Percentiles rank a stretch among this genome's conserved stretches.
phyloP scores from a whole-genome alignment of 2,888 invertebrate genomes.

The Synergus laeviventris region DNA sequence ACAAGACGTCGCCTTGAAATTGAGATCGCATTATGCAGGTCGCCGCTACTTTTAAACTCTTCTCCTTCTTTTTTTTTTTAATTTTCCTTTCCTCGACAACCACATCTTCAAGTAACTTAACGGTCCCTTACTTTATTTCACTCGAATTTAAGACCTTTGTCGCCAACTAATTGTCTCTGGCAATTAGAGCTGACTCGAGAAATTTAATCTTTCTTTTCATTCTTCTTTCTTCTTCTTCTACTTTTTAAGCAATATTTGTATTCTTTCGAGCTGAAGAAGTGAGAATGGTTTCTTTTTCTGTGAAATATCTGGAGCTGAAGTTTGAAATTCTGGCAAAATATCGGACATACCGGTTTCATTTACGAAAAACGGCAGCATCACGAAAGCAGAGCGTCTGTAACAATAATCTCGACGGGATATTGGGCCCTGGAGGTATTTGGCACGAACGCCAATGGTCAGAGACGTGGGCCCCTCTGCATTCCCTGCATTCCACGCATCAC shows the following conservation, averaged over 20 bases:
- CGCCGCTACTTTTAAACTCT: conserved; percentile 48
- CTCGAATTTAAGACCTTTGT: too few relatives aligned
- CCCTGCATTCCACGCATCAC: conserved; percentile 59
- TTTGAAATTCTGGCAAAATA: conserved; percentile 31
- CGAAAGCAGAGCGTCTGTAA: conserved; percentile 37
- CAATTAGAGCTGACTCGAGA: background rate
- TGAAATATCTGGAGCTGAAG: background rate
- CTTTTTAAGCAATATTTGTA: too few relatives aligned
- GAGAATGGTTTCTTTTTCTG: background rate
- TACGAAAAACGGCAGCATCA: conserved; percentile 36
- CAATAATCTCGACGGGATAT: conserved; percentile 46
- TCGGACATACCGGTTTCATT: conserved; percentile 31
- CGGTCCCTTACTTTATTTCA: background rate
- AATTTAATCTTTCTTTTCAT: too few relatives aligned
- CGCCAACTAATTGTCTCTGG: background rate
- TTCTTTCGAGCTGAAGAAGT: background rate
- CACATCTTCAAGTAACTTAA: background rate
- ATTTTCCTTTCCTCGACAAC: background rate
- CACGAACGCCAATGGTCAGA: conserved; percentile 50
- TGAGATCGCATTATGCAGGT: conserved; percentile 58
- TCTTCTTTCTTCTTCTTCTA: too few relatives aligned
- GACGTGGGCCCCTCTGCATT: conserved; percentile 58
- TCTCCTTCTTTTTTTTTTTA: background rate
- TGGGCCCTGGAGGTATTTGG: conserved; percentile 54
- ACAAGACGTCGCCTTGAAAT: conserved; percentile 54